These are phyloP conservation scores for Serranus cabrilla DNA, from an alignment of 2,797 vertebrate species.

Conservation along the genomic window DNA sequence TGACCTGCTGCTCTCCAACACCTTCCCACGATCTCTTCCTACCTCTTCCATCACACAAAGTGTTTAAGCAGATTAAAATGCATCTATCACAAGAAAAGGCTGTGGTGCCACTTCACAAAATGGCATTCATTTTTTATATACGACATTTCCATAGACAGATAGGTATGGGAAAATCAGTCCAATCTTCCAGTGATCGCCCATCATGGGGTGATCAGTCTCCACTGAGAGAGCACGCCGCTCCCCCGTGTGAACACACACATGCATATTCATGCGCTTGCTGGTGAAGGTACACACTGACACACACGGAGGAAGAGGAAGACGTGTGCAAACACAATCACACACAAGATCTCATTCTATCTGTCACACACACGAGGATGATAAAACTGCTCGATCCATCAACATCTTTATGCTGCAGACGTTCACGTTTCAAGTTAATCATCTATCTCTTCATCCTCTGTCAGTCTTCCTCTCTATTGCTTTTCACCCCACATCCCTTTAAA, in stretches of 20 bases:
- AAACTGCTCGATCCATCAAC: slow-evolving; percentile 59
- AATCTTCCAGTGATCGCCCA: slow-evolving; percentile 71
- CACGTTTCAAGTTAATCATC: slow-evolving; percentile 62
- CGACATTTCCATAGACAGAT: slow-evolving; percentile 74
- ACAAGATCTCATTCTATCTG: slow-evolving; percentile 20
- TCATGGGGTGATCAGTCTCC: slow-evolving; percentile 73
- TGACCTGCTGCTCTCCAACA: slow-evolving; percentile 49
- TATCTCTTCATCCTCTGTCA: slow-evolving; percentile 54
- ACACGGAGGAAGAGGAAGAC: slow-evolving; percentile 38
- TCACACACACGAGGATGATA: slow-evolving; percentile 9
- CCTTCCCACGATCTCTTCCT: slow-evolving; percentile 43
- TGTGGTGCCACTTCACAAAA: slow-evolving; percentile 73
- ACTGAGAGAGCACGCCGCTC: slow-evolving; percentile 56
- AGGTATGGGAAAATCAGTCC: slow-evolving; percentile 68
- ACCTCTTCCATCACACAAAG: slow-evolving; percentile 54
- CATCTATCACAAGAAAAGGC: slow-evolving; percentile 68
- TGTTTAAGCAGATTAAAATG: slow-evolving; percentile 65
- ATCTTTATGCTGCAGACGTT: slow-evolving; percentile 45
- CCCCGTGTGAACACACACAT: slow-evolving; percentile 52
- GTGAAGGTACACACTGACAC: slow-evolving; percentile 25
- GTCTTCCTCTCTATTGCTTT: slow-evolving; percentile 29
- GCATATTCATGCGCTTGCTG: slow-evolving; percentile 59
- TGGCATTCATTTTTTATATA: slow-evolving; percentile 74
- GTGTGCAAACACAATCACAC: slow-evolving; percentile 52
- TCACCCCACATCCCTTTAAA: slow-evolving; percentile 11